Evolutionary conservation across 1,140 invertebrate genomes (phyloP), one percentile per base, ranked within the genome.

Genomic region (Drosophila sucinea): DNA sequence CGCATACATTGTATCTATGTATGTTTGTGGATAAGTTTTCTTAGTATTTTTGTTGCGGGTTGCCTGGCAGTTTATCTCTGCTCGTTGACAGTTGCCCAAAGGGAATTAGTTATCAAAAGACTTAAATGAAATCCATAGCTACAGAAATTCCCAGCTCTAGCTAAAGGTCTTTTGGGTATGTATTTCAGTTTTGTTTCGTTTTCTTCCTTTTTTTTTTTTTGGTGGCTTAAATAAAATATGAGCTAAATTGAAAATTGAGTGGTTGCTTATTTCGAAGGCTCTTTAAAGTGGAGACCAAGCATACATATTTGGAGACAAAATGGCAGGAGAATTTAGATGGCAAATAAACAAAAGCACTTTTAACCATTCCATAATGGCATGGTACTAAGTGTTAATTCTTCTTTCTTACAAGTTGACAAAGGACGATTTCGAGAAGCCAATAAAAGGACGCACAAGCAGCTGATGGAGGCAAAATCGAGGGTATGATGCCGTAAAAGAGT

Each of bases 71-170:
- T 87, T 89, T 86, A 86, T 83, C 83, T 86, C 83, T 86, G 73
- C 56, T 68, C 79, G 83, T 77, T 83, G 84, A 87, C 79, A 89
- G 84, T 64, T 66, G 83, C 77, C 83, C 83, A 87, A 87, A 89
- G 84, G 84, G 83, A 87, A 87, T 87, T 87, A 80, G 77, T 83
- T 87, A 87, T 87, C 84, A 87, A 89, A 87, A 83, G 84, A 87
- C 70, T 80, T 84, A 87, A 89, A 51, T 51, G 23, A 89, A 89
- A 87, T 83, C 77, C 84, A 83, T 77, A 77, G 78, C 70, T 56
- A 67, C 58, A 62, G 79, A 77, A 76, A 67, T 44, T 51, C 8
- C 8, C 44, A 51, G 25, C 23, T 51, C 44, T 27, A 51, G 44
- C 44, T 51, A 10, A 51, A 51, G 23, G 23, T 51, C 44, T 51